A percentile compares a stretch with the other conserved stretches of the same genome.
Evolutionary conservation across 1,140 invertebrate species (phyloP).

Genomic region (Pectinophora gossypiella): DNA sequence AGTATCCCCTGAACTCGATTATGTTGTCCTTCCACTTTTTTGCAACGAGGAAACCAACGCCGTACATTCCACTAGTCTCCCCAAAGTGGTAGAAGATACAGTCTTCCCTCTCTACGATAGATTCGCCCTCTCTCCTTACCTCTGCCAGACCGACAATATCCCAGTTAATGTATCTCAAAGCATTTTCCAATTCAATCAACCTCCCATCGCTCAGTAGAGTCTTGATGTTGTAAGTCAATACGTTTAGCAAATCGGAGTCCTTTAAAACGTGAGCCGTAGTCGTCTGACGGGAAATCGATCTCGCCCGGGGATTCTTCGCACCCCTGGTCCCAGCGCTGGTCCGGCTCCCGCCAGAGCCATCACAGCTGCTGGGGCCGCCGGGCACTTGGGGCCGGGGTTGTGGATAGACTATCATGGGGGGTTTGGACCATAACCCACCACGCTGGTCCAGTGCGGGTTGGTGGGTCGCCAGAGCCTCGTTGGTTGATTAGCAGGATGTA

Average conservation of each 20-base stretch:
- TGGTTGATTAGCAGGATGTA: slow-evolving; percentile 5
- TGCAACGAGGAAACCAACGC: slow-evolving; percentile 11
- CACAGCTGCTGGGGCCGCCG: too few species aligned
- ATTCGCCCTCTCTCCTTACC: slow-evolving; percentile 11
- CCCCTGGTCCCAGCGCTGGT: too few species aligned
- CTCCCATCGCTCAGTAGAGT: too few species aligned
- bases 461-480: slow-evolving; percentile 5
- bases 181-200: too few species aligned
- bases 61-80: slow-evolving; percentile 10
- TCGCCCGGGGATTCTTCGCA: too few species aligned
- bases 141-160: slow-evolving; percentile 16
- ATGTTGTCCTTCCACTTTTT: not conserved
- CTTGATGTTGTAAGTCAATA: too few species aligned
- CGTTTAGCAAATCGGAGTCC: too few species aligned
- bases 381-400: too few species aligned
- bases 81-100: slow-evolving; percentile 12
- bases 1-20: not conserved
- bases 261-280: too few species aligned
- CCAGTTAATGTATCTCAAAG: slow-evolving; percentile 17
- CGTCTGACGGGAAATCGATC: too few species aligned
- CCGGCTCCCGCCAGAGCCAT: too few species aligned
- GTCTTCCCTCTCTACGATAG: slow-evolving; percentile 13
- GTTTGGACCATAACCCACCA: slow-evolving; percentile 5
- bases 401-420: too few species aligned
- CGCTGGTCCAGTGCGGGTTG: slow-evolving; percentile 8